These are phyloP conservation scores for Sander vitreus DNA, from an alignment of 2,113 vertebrate genomes.

Conservation along the genomic window DNA sequence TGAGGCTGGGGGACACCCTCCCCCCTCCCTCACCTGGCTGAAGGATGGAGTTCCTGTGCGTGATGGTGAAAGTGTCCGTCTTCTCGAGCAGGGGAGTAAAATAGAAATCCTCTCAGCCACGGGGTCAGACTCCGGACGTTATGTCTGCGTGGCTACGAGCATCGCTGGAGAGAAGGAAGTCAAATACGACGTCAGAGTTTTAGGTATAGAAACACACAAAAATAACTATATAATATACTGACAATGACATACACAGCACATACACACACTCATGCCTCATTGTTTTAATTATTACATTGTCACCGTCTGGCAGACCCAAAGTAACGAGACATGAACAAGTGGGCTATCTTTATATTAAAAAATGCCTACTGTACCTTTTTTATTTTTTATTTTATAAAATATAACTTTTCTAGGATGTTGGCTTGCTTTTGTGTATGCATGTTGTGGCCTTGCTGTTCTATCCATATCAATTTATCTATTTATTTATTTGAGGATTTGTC, in stretches of 20 bases:
- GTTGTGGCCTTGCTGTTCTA: not conserved
- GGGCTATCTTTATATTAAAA: not conserved
- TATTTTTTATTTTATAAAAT: not conserved
- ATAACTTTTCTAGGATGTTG: not conserved
- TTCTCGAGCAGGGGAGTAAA: conserved; percentile 88
- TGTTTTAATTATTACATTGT: not conserved
- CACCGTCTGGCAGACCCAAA: not conserved
- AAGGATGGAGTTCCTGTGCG: conserved; percentile 91
- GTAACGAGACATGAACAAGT: not conserved
- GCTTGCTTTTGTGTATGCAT: not conserved
- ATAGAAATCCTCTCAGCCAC: conserved; percentile 86
- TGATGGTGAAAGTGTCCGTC: conserved; percentile 79
- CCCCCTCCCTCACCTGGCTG: conserved; percentile 93
- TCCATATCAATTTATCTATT: not conserved
- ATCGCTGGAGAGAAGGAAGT: conserved; percentile 93
- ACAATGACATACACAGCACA: not conserved
- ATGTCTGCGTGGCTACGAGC: conserved; percentile 93
- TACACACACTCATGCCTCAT: not conserved
- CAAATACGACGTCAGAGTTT: conserved; percentile 91
- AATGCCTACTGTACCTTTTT: not conserved
- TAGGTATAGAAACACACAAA: conserved; percentile 85
- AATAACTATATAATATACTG: not conserved
- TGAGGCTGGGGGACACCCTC: conserved; percentile 90
- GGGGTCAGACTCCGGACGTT: conserved; percentile 87
- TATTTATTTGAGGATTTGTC: no score